These are phyloP conservation scores for Pecten maximus DNA, from an alignment of 2,888 invertebrate genomes.

Conservation along the genomic window DNA sequence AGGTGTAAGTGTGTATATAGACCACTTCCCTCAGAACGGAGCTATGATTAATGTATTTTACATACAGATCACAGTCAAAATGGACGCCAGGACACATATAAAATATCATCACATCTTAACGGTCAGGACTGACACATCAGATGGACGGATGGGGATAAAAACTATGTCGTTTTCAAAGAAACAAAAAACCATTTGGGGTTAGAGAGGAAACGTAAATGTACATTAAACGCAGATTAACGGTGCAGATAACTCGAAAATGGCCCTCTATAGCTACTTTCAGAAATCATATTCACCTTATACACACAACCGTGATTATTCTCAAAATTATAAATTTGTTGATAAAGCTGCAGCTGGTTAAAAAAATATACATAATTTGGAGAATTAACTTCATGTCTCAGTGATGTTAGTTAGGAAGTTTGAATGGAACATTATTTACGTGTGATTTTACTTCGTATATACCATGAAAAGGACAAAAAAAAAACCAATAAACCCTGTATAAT, in stretches of 20 bases:
- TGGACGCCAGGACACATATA: neutral
- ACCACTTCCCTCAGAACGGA: neutral
- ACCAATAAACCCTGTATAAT: no score
- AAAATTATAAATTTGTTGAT: neutral
- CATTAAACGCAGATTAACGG: neutral
- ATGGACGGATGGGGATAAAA: neutral
- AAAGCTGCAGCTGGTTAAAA: constrained; percentile 27
- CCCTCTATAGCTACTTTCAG: neutral
- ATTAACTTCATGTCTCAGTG: no score
- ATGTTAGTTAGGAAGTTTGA: no score
- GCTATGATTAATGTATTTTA: neutral
- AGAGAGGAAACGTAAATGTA: constrained; percentile 23
- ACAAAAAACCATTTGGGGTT: constrained; percentile 33
- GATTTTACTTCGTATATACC: no score
- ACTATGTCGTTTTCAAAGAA: constrained; percentile 33
- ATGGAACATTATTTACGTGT: no score
- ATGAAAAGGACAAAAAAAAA: no score
- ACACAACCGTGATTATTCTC: constrained; percentile 18
- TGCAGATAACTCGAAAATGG: neutral
- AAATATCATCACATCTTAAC: constrained; percentile 23
- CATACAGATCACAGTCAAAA: constrained; percentile 7
- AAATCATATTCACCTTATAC: constrained; percentile 1
- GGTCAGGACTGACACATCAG: neutral
- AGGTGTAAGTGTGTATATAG: neutral
- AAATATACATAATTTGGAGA: no score